Conservation (phyloP, 2,797 vertebrate genomes). For the Bradypus variegatus region DNA sequence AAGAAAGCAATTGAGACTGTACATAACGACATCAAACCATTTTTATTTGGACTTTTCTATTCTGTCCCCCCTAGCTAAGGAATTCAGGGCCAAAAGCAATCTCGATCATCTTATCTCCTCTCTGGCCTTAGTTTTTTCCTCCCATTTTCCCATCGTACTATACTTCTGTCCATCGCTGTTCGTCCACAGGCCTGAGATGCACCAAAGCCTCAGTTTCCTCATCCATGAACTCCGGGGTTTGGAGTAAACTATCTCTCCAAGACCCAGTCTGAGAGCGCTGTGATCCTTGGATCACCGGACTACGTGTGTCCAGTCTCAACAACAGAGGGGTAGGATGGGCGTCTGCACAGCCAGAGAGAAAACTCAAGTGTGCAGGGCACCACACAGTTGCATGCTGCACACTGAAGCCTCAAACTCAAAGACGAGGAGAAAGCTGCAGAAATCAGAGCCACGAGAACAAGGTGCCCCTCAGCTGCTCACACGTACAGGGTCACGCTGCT, state of each 20-base stretch:
- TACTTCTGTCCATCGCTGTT: rapidly evolving
- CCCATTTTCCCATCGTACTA: not conserved
- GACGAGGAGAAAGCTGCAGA: not conserved
- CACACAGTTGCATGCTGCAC: rapidly evolving
- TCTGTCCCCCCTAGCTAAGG: not conserved
- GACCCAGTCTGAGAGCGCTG: not conserved
- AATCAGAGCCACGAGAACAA: not conserved
- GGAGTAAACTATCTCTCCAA: not conserved
- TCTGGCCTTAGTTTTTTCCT: not conserved
- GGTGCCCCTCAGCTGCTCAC: not conserved
- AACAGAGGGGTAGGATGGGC: too few species aligned
- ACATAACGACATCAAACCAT: rapidly evolving
- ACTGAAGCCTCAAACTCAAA: not conserved
- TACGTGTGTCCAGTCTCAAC: not conserved
- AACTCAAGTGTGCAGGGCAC: rapidly evolving
- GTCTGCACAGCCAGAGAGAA: not conserved
- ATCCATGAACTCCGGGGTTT: not conserved
- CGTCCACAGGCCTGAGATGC: rapidly evolving
- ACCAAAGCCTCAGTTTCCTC: not conserved
- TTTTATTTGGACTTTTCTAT: not conserved
- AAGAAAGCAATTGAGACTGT: not conserved
- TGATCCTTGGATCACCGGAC: not conserved
- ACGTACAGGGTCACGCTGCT: rapidly evolving
- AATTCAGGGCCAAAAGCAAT: not conserved
- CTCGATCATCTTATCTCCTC: not conserved